Conservation (phyloP, 2,888 invertebrate species). For the Diabrotica balteata region DNA sequence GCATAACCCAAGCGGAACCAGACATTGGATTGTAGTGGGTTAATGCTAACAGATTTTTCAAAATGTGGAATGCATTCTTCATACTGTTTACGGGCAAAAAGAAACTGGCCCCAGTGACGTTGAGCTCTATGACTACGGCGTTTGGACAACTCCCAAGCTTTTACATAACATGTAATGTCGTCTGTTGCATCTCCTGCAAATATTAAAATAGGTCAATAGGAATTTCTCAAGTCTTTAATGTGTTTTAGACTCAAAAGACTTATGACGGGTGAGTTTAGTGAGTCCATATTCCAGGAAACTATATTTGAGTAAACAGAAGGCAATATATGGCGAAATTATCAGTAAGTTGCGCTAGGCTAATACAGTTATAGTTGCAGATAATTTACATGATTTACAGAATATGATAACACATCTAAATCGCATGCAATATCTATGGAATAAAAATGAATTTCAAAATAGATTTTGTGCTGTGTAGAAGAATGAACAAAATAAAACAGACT, state of each 20-base stretch:
- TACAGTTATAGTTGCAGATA: no score
- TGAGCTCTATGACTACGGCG: constrained; percentile 84
- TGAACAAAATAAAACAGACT: no score
- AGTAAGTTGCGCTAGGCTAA: no score
- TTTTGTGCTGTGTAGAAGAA: no score
- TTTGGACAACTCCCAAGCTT: constrained; percentile 90
- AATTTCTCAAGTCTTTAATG: no score
- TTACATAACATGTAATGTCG: constrained; percentile 80
- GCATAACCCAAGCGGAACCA: constrained; percentile 90
- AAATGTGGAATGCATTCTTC: constrained; percentile 81
- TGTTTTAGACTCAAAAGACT: no score
- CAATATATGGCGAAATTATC: no score
- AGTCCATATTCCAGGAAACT: not conserved
- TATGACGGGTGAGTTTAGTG: no score
- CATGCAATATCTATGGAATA: no score
- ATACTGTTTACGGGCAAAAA: constrained; percentile 78
- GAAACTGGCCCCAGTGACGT: constrained; percentile 85
- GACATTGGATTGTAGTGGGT: constrained; percentile 84
- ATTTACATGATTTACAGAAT: no score
- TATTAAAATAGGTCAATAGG: not conserved
- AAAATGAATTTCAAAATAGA: no score
- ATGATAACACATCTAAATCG: no score
- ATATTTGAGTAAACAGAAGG: not conserved
- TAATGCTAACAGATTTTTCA: constrained; percentile 82
- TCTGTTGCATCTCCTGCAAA: constrained; percentile 69